Conservation (phyloP, 1,140 invertebrate genomes). For the Psilanteris sp. region DNA sequence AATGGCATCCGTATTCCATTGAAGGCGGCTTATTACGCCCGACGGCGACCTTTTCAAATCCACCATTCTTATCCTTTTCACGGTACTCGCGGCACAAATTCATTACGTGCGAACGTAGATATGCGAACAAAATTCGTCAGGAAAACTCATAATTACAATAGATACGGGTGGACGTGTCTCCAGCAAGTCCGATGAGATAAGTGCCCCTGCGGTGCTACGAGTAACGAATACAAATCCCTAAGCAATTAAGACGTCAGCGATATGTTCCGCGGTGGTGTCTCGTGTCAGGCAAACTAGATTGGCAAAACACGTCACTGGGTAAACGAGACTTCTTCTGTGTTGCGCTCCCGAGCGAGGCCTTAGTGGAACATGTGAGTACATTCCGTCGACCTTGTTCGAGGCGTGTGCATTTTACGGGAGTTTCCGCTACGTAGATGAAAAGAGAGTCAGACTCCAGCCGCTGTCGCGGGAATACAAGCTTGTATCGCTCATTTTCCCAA, state of each 20-base stretch:
- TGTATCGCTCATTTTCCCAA: background rate
- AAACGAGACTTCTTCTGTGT: conserved; percentile 48
- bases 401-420: conserved; percentile 22
- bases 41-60: conserved; percentile 32
- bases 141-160: conserved; percentile 67
- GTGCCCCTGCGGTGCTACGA: conserved; percentile 65
- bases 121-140: conserved; percentile 45
- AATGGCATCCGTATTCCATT: conserved; percentile 68
- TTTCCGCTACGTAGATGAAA: background rate
- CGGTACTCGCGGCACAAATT: conserved; percentile 34
- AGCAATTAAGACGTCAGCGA: conserved; percentile 73
- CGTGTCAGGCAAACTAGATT: conserved; percentile 51
- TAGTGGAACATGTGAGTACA: conserved; percentile 35
- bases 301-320: conserved; percentile 52
- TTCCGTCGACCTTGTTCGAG: conserved; percentile 25
- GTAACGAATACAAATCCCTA: conserved; percentile 74
- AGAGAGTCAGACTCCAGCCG: background rate
- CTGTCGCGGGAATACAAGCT: background rate
- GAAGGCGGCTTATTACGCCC: conserved; percentile 66
- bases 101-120: conserved; percentile 45
- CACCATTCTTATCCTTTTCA: conserved; percentile 53
- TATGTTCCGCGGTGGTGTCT: conserved; percentile 60
- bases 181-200: conserved; percentile 55
- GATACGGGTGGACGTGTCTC: conserved; percentile 49
- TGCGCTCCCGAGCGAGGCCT: conserved; percentile 15